These are phyloP conservation scores for Gasteruption jaculator DNA, from an alignment of 2,888 invertebrate species.

Conservation along the genomic window DNA sequence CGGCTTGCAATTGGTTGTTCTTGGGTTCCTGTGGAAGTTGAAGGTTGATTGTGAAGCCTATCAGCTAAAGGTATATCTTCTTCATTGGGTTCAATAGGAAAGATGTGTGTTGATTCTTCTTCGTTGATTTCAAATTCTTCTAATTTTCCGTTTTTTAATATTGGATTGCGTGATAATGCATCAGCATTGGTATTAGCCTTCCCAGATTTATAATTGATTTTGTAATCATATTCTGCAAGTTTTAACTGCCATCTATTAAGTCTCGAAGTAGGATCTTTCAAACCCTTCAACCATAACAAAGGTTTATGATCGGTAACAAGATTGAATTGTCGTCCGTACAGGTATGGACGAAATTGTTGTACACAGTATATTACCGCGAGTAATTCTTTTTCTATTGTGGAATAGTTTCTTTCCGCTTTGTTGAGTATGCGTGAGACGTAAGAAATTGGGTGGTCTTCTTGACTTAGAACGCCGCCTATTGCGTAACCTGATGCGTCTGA, in stretches of 20 bases:
- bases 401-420: slow-evolving; percentile 27
- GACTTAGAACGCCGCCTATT: slow-evolving; percentile 24
- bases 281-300: slow-evolving; percentile 17
- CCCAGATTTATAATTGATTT: slow-evolving; percentile 8
- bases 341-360: slow-evolving; percentile 28
- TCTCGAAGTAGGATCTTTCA: slow-evolving; percentile 15
- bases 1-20: no score
- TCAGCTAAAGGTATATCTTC: no score
- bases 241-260: slow-evolving; percentile 13
- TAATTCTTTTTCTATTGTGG: slow-evolving; percentile 34
- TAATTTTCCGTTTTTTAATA: no score
- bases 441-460: slow-evolving; percentile 27
- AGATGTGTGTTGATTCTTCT: no score
- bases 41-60: no score
- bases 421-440: slow-evolving; percentile 31
- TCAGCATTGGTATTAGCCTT: no score
- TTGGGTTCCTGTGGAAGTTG: no score
- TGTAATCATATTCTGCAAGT: slow-evolving; percentile 16
- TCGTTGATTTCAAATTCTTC: not conserved
- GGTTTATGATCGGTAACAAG: slow-evolving; percentile 37
- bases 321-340: slow-evolving; percentile 25
- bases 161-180: no score
- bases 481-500: slow-evolving; percentile 21
- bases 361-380: slow-evolving; percentile 26
- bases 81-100: no score